These are phyloP conservation scores for cat (Felis catus) DNA, from an alignment of 2,113 vertebrate species.

Conservation along the genomic window F.catus_Fca126_mat1.0 CM031412.1:113671501-113672000, in stretches of 20 bases:
- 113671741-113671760: conserved; percentile 56
- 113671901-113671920: conserved; percentile 22
- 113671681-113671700: conserved; percentile 58
- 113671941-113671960: neutral
- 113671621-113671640: conserved; percentile 17
- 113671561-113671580: conserved; percentile 36
- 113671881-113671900: conserved; percentile 46
- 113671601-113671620: neutral
- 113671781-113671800: conserved; percentile 63
- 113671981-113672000: neutral
- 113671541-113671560: conserved; percentile 15
- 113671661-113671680: conserved; percentile 45
- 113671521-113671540: conserved; percentile 7
- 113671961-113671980: neutral
- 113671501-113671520: neutral
- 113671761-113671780: conserved; percentile 72
- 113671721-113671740: conserved; percentile 52
- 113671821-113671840: conserved; percentile 79
- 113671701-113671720: conserved; percentile 43
- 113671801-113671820: conserved; percentile 53
- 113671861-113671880: conserved; percentile 71
- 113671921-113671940: conserved; percentile 22
- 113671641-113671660: neutral
- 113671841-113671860: conserved; percentile 76
- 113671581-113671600: conserved; percentile 29